Conservation (phyloP, 1,140 invertebrate genomes). For the Forficula auricularia region DNA sequence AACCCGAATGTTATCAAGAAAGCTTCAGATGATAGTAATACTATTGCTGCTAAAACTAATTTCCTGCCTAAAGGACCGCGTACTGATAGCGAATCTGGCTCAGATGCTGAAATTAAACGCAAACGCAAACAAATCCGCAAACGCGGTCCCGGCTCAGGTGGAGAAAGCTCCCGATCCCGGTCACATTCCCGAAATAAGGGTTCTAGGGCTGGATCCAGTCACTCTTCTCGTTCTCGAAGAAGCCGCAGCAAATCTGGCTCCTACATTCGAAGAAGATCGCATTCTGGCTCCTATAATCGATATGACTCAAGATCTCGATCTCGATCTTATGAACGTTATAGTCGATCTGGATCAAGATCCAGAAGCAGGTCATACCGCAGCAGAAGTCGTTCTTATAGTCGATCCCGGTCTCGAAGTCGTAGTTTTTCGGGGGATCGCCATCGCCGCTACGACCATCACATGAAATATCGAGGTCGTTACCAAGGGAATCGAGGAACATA, state of each 20-base stretch:
- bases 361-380: slow-evolving; percentile 15
- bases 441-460: slow-evolving; percentile 22
- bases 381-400: slow-evolving; percentile 19
- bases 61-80: slow-evolving; percentile 24
- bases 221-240: too few relatives aligned
- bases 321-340: slow-evolving; percentile 22
- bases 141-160: too few relatives aligned
- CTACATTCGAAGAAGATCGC: slow-evolving; percentile 17
- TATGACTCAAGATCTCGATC: slow-evolving; percentile 23
- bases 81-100: slow-evolving; percentile 26
- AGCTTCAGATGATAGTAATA: slow-evolving; percentile 6
- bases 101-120: slow-evolving; percentile 5
- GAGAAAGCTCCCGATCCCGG: too few relatives aligned
- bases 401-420: slow-evolving; percentile 32
- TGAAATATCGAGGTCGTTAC: slow-evolving; percentile 29
- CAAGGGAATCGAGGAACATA: slow-evolving; percentile 50
- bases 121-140: too few relatives aligned
- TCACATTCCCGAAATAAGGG: too few relatives aligned
- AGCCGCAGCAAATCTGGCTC: slow-evolving; percentile 8
- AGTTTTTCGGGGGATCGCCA: slow-evolving; percentile 42
- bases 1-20: slow-evolving; percentile 7
- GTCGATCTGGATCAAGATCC: slow-evolving; percentile 27
- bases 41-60: too few relatives aligned
- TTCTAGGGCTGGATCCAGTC: too few relatives aligned
- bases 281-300: slow-evolving; percentile 18